Conservation (phyloP, 2,888 invertebrate genomes). For the Sepioteuthis lessoniana region DNA sequence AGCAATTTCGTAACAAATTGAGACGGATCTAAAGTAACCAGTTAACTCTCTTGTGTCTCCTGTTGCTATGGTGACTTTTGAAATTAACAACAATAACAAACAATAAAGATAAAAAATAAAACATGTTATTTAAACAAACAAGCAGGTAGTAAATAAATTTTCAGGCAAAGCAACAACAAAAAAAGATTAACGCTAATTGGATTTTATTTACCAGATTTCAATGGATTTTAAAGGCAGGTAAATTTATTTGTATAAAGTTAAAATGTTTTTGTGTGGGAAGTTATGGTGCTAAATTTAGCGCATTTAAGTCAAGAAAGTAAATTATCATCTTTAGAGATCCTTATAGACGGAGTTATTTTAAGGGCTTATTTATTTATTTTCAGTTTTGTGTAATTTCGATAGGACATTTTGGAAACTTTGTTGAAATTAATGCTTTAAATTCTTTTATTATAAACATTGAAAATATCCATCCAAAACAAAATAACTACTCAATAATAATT, state of each 20-base stretch:
- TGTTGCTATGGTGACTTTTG: background rate
- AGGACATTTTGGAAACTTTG: background rate
- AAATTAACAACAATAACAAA: background rate
- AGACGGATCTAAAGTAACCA: background rate
- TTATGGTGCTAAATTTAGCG: background rate
- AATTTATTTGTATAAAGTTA: background rate
- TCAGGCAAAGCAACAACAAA: background rate
- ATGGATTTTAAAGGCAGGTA: background rate
- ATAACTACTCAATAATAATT: too few relatives aligned
- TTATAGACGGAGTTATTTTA: background rate
- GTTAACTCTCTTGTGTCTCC: background rate
- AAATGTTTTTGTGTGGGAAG: background rate
- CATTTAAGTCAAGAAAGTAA: background rate
- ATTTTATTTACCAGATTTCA: background rate
- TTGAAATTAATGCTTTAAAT: background rate
- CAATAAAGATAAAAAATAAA: background rate
- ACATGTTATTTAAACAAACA: background rate
- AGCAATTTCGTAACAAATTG: background rate
- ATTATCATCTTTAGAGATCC: too few relatives aligned
- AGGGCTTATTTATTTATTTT: background rate
- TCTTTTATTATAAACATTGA: background rate
- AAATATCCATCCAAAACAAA: too few relatives aligned
- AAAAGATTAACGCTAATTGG: background rate
- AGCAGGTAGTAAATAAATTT: background rate
- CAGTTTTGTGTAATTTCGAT: background rate